phyloP scores from a whole-genome alignment of 1,140 invertebrate species.

The Lepidostoma basale region DNA sequence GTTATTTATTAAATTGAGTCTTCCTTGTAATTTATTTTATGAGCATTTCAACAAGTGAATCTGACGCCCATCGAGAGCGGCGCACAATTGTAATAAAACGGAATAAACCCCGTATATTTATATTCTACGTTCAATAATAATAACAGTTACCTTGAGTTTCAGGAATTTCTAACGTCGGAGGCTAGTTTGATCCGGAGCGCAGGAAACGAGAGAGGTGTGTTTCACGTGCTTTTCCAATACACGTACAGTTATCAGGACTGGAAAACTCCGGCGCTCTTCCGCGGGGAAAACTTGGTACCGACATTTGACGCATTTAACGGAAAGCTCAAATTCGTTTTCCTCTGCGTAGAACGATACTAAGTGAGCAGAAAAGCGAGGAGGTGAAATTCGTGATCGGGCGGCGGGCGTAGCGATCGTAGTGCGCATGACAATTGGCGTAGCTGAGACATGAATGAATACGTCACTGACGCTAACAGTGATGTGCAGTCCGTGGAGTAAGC shows the following conservation, averaged over 20 bases:
- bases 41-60: too few relatives aligned
- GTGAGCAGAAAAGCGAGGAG: constrained; percentile 14
- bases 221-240: not conserved
- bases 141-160: constrained; percentile 22
- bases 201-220: constrained; percentile 12
- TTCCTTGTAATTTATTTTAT: too few relatives aligned
- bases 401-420: not conserved
- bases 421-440: constrained; percentile 13
- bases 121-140: constrained; percentile 3
- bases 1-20: not conserved
- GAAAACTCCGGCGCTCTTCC: constrained; percentile 8
- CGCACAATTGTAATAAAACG: too few relatives aligned
- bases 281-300: constrained; percentile 19
- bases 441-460: not conserved
- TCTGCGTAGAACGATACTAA: constrained; percentile 37
- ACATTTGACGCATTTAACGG: constrained; percentile 34
- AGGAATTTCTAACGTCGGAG: constrained; percentile 27
- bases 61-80: too few relatives aligned
- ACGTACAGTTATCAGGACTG: not conserved
- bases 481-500: not conserved
- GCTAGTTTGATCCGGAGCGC: constrained; percentile 26
- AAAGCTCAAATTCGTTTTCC: constrained; percentile 46
- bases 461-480: not conserved
- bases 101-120: not conserved
- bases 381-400: not conserved